These are phyloP conservation scores for Amorpha juglandis DNA, from an alignment of 2,888 invertebrate genomes.

Conservation along the genomic window DNA sequence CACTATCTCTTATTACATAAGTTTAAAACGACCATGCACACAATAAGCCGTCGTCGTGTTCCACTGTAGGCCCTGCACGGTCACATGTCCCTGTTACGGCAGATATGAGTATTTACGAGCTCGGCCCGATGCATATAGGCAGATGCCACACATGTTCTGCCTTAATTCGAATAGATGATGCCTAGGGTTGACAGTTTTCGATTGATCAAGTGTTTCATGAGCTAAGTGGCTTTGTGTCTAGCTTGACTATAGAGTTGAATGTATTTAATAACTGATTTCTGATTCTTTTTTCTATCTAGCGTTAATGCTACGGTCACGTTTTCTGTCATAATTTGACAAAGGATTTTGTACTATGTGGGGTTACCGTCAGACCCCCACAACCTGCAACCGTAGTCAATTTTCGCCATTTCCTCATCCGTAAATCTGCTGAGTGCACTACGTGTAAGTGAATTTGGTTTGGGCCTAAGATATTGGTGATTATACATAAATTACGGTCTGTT, in stretches of 20 bases:
- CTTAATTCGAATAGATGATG: slow-evolving; percentile 81
- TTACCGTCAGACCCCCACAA: too few species aligned
- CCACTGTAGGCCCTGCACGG: slow-evolving; percentile 51
- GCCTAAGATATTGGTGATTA: too few species aligned
- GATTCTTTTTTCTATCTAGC: too few species aligned
- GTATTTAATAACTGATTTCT: background rate
- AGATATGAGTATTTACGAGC: slow-evolving; percentile 79
- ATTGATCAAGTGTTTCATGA: slow-evolving; percentile 13
- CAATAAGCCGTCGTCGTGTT: slow-evolving; percentile 63
- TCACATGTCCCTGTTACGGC: slow-evolving; percentile 69
- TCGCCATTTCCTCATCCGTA: too few species aligned
- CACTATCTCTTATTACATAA: slow-evolving; percentile 29
- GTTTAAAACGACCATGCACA: slow-evolving; percentile 34
- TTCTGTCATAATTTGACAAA: too few species aligned
- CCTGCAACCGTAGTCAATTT: too few species aligned
- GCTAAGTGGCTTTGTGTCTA: background rate
- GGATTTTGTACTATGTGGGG: too few species aligned
- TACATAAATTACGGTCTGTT: too few species aligned
- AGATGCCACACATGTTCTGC: slow-evolving; percentile 82
- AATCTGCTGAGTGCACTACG: too few species aligned
- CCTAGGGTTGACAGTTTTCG: slow-evolving; percentile 58
- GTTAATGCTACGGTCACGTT: too few species aligned
- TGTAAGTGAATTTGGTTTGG: too few species aligned
- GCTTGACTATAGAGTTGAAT: background rate
- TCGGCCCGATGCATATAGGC: slow-evolving; percentile 69